Conservation (phyloP, 2,888 invertebrate species). For the Hemaris fuciformis region DNA sequence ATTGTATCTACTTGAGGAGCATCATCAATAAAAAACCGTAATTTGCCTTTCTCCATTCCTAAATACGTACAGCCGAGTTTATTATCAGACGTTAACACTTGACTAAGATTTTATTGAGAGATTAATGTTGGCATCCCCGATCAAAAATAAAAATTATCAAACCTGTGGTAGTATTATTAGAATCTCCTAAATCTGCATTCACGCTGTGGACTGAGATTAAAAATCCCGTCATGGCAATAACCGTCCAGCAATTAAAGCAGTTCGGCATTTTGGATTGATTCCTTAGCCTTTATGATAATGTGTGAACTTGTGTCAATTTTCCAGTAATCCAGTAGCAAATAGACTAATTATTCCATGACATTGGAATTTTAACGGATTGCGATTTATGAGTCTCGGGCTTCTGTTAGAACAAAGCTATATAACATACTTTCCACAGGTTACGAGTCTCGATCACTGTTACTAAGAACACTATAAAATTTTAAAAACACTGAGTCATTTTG, state of each 20-base stretch:
- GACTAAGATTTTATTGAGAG: conserved; percentile 27
- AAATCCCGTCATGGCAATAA: conserved; percentile 43
- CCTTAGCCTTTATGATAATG: conserved; percentile 35
- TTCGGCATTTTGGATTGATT: conserved; percentile 52
- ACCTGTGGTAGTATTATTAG: conserved; percentile 49
- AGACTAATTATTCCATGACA: conserved; percentile 42
- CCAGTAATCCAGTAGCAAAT: conserved; percentile 45
- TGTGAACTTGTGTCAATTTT: conserved; percentile 39
- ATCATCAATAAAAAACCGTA: not conserved
- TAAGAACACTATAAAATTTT: conserved; percentile 58
- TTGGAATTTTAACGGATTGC: conserved; percentile 40
- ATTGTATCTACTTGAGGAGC: not conserved
- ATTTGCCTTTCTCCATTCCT: not conserved
- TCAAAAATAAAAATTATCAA: conserved; percentile 47
- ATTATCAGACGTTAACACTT: conserved; percentile 27
- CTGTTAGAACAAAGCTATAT: conserved; percentile 37
- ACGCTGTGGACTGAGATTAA: conserved; percentile 39
- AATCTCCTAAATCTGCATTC: conserved; percentile 27
- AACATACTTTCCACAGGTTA: conserved; percentile 54
- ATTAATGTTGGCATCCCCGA: conserved; percentile 29
- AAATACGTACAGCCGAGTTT: conserved; percentile 23
- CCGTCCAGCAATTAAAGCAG: conserved; percentile 41
- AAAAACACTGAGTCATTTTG: conserved; percentile 69
- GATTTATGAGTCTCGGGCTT: conserved; percentile 49
- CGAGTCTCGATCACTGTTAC: conserved; percentile 52